Base-by-base conservation (phyloP, 2,113 vertebrate species). In the Cyanoramphus novaezelandiae region DNA sequence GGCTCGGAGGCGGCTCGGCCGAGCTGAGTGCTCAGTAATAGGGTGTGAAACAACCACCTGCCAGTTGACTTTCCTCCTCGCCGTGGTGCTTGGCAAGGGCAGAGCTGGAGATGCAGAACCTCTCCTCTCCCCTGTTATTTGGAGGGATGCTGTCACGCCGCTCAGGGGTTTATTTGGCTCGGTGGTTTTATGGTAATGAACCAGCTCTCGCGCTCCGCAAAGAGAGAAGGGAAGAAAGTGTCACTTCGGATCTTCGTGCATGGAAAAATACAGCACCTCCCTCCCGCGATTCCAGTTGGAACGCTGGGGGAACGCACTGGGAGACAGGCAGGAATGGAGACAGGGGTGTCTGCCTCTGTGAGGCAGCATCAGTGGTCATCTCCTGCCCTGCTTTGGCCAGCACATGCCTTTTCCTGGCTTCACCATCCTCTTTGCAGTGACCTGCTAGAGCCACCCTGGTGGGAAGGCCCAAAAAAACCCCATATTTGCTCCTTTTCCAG, bases 261-360 rank as follows among this genome's bases (percentile, higher is more conserved):
- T 90, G 97, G 95, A 96, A 95, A 95, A 93, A 92, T 81, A 82
- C 94, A 72, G 89, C 90, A n/a, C 25, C 62, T 88, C 85, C 82
- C 74, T 80, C 57, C 60, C 2, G 53, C 77, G n/a, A 70, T 63
- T 55, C 50, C 79, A 68, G 84, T 7, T 2, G 50, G 82, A 68
- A 19, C 39, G 44, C 24, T 0, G 35, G 88, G 88, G 78, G 50
- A 8, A 53, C 1, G 13, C 7, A 3, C 1, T 25, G 60, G 53
- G 69, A 46, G 64, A 59, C 23, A 6, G 67, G 35, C 10, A 7
- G 75, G 80, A 41, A 27, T 29, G 80, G 80, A 31, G 74, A 23
- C 18, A 2, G 0, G 20, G 55, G 13, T 1, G 28, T 9, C 69
- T 17, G 9, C 9, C 33, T 17, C 52, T 1, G 5, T 19, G 5